A percentile compares a stretch with the other conserved stretches of the same genome.
Evolutionary conservation across 2,888 invertebrate species (phyloP).

Genomic region (Diarsia rubi): DNA sequence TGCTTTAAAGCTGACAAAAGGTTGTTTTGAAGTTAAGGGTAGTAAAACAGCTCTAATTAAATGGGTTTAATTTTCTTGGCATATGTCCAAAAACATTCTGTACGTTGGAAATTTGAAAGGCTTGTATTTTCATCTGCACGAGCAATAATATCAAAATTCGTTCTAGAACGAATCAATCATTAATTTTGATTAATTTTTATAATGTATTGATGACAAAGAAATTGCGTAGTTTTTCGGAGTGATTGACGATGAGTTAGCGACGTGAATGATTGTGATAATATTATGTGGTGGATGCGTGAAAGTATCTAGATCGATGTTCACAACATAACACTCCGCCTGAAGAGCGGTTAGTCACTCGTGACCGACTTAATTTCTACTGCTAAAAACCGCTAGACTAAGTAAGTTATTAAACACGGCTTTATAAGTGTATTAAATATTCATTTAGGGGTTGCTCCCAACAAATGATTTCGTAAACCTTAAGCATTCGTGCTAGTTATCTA

Average conservation of each 20-base stretch:
- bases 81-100: constrained; percentile 24
- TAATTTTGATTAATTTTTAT: not conserved
- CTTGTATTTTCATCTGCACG: not conserved
- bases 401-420: constrained; percentile 4
- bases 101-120: constrained; percentile 1
- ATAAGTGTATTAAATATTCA: not conserved
- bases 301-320: constrained; percentile 65
- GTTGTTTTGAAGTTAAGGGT: not conserved
- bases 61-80: constrained; percentile 37
- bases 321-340: constrained; percentile 64
- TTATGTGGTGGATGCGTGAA: constrained; percentile 55
- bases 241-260: constrained; percentile 8
- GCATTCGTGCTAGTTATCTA: not conserved
- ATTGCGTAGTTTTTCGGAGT: constrained; percentile 16
- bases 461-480: constrained; percentile 3
- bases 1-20: not conserved
- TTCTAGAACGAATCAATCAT: not conserved
- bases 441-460: not conserved
- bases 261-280: constrained; percentile 37
- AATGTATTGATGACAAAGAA: not conserved
- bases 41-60: constrained; percentile 20
- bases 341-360: constrained; percentile 74
- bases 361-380: constrained; percentile 69
- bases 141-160: not conserved
- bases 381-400: constrained; percentile 29